phyloP scores from a whole-genome alignment of 2,888 invertebrate species.

The Leptinotarsa tumamoca region DNA sequence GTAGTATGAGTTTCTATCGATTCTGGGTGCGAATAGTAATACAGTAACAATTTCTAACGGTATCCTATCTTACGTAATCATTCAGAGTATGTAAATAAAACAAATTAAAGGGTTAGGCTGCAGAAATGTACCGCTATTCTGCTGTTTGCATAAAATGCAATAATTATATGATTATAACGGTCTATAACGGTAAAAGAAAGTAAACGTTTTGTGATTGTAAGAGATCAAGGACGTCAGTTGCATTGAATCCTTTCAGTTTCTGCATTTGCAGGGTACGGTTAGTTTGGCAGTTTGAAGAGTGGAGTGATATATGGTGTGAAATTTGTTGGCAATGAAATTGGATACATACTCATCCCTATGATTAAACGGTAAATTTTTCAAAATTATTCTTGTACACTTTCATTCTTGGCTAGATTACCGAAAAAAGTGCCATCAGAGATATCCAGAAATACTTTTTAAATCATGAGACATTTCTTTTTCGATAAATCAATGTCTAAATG shows the following conservation, averaged over 20 bases:
- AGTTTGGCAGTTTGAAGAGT: not conserved
- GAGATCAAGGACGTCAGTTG: conserved; percentile 20
- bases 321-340: not conserved
- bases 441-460: too few relatives aligned
- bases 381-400: too few relatives aligned
- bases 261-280: not conserved
- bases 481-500: too few relatives aligned
- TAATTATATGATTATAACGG: conserved; percentile 14
- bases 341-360: not conserved
- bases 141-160: not conserved
- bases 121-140: conserved; percentile 9
- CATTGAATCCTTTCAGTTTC: conserved; percentile 10
- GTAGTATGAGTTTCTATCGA: not conserved
- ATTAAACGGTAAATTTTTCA: too few relatives aligned
- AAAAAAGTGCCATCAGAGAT: too few relatives aligned
- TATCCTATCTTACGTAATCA: not conserved
- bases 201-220: conserved; percentile 3
- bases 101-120: not conserved
- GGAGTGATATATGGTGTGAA: conserved; percentile 3
- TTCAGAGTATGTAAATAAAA: conserved; percentile 14
- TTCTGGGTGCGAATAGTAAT: not conserved
- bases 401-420: too few relatives aligned
- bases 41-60: not conserved
- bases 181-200: conserved; percentile 28
- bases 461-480: too few relatives aligned